Percentiles rank a stretch among this genome's conserved stretches.
Conservation (phyloP, 2,888 invertebrate species). For the Amiota communis region DNA sequence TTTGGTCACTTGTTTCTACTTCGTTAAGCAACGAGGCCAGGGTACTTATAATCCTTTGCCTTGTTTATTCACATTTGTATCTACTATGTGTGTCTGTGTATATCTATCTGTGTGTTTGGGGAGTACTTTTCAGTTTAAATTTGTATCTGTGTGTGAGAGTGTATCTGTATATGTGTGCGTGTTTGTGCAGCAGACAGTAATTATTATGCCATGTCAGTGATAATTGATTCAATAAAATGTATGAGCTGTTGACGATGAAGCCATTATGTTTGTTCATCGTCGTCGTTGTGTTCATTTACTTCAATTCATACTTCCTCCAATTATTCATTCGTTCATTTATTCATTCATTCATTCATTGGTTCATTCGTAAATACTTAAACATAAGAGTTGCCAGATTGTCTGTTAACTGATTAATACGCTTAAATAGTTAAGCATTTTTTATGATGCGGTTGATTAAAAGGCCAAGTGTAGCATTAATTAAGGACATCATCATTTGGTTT, state of each 20-base stretch:
- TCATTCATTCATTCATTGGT: too few species aligned
- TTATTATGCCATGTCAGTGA: constrained; percentile 68
- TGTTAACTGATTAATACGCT: constrained; percentile 10
- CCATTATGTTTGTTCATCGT: constrained; percentile 36
- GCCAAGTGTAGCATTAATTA: too few species aligned
- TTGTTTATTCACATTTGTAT: constrained; percentile 43
- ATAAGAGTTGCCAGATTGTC: constrained; percentile 18
- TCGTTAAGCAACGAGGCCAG: constrained; percentile 64
- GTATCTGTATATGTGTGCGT: constrained; percentile 36
- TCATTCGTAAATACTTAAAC: too few species aligned
- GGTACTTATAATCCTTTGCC: constrained; percentile 42
- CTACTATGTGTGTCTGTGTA: constrained; percentile 32
- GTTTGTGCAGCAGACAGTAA: constrained; percentile 60
- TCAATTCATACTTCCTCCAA: not conserved
- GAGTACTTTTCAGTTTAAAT: constrained; percentile 33
- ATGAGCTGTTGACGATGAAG: constrained; percentile 38
- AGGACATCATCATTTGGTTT: too few species aligned
- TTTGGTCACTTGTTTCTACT: constrained; percentile 53
- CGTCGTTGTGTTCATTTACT: constrained; percentile 27
- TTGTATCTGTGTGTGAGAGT: constrained; percentile 22
- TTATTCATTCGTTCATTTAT: not conserved
- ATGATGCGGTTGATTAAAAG: constrained; percentile 2
- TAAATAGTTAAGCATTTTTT: constrained; percentile 11
- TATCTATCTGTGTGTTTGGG: constrained; percentile 34
- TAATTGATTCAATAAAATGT: constrained; percentile 66